Evolutionary conservation across 2,797 vertebrate genomes (phyloP).

Genomic region (Erethizon dorsatum): DNA sequence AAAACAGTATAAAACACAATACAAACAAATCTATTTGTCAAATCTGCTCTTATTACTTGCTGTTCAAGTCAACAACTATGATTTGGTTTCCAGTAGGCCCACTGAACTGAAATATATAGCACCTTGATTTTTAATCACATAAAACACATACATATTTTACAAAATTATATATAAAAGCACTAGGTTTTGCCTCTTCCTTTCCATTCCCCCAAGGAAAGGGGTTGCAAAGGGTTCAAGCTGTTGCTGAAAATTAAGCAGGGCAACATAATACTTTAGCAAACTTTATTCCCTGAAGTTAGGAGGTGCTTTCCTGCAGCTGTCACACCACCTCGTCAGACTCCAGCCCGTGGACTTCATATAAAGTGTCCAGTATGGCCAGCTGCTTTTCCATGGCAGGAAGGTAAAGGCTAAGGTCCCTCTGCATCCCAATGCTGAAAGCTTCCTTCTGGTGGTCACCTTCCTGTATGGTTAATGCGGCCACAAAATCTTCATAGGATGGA

Average conservation of each 20-base stretch:
- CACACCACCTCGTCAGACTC: constrained; percentile 99
- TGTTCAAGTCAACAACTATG: constrained; percentile 54
- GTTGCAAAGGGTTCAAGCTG: constrained; percentile 69
- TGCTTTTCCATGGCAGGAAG: constrained; percentile 98
- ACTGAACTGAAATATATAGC: constrained; percentile 83
- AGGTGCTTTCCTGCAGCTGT: constrained; percentile 82
- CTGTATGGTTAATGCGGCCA: constrained; percentile 93
- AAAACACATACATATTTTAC: constrained; percentile 67
- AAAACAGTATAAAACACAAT: constrained; percentile 55
- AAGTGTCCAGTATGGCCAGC: constrained; percentile 94
- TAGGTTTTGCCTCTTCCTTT: constrained; percentile 54
- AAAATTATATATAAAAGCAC: constrained; percentile 78
- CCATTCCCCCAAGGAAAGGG: constrained; percentile 37
- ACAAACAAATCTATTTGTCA: constrained; percentile 58
- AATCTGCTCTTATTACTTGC: constrained; percentile 68
- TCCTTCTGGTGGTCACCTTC: constrained; percentile 94
- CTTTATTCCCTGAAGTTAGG: constrained; percentile 88
- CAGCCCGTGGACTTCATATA: constrained; percentile 97
- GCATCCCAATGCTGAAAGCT: constrained; percentile 93
- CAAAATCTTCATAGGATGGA: constrained; percentile 95
- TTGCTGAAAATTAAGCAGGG: constrained; percentile 79
- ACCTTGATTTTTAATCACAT: constrained; percentile 87
- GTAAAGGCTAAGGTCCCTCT: constrained; percentile 95
- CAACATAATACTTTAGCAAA: constrained; percentile 82
- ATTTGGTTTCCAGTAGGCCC: constrained; percentile 76